These are phyloP conservation scores for Carduelis carduelis DNA, from an alignment of 2,797 vertebrate species.

Conservation along the genomic window DNA sequence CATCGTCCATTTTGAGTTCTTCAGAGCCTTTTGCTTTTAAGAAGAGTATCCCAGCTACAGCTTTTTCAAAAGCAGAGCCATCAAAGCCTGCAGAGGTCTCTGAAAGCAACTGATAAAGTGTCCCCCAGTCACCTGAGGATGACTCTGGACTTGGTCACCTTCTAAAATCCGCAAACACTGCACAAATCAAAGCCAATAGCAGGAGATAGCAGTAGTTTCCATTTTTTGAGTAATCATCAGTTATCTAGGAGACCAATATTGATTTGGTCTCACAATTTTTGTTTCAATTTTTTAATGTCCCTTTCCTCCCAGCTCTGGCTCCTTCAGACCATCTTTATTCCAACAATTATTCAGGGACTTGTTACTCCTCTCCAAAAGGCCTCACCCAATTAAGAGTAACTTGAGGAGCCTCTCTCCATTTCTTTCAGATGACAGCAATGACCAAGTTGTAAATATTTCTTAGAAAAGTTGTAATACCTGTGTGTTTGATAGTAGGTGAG, in stretches of 20 bases:
- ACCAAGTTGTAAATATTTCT: neutral
- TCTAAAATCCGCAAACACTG: neutral
- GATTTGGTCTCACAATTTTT: neutral
- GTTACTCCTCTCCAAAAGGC: neutral
- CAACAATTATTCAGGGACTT: neutral
- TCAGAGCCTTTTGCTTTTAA: neutral
- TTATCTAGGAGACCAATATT: neutral
- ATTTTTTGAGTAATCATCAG: neutral
- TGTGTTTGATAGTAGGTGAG: neutral
- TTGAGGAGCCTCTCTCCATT: neutral
- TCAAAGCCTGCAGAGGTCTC: neutral
- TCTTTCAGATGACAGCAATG: neutral
- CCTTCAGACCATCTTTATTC: neutral
- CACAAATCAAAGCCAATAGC: neutral
- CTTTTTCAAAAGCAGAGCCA: neutral
- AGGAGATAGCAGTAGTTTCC: neutral
- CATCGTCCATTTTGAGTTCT: neutral
- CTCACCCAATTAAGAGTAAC: neutral
- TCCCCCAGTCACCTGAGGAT: neutral
- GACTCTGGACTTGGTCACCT: neutral
- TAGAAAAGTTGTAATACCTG: neutral
- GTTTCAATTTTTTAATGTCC: too few relatives aligned
- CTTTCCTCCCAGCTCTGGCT: neutral
- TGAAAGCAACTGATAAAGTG: rapidly evolving
- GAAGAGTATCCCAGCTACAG: neutral